These are phyloP conservation scores for Penaeus monodon DNA, from an alignment of 2,888 invertebrate genomes.

Conservation along the genomic window DNA sequence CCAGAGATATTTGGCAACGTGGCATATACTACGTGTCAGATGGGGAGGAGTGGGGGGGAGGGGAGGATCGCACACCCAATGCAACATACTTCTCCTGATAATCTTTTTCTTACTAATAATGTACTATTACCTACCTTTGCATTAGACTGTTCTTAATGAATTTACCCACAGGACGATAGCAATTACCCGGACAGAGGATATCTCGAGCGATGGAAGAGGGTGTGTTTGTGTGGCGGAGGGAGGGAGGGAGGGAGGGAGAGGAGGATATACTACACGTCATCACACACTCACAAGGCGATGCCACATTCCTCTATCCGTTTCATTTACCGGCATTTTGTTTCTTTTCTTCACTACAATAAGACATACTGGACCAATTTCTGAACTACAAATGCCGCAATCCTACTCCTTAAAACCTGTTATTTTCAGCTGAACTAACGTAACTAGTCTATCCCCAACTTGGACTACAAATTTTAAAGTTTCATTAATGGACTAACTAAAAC, in stretches of 20 bases:
- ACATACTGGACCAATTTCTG: too few relatives aligned
- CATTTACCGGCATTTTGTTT: too few relatives aligned
- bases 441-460: too few relatives aligned
- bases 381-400: too few relatives aligned
- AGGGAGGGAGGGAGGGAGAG: background rate
- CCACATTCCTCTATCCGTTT: background rate
- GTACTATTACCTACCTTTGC: background rate
- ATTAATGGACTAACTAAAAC: too few relatives aligned
- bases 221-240: background rate
- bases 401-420: too few relatives aligned
- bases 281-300: background rate
- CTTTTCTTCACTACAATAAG: too few relatives aligned
- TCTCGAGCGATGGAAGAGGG: background rate
- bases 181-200: background rate
- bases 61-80: background rate
- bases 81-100: background rate
- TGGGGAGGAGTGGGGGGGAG: background rate
- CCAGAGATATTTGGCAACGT: too few relatives aligned
- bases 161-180: background rate
- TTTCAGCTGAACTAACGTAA: too few relatives aligned
- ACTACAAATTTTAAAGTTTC: too few relatives aligned
- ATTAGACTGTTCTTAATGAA: background rate
- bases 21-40: constrained; percentile 14
- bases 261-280: constrained; percentile 17
- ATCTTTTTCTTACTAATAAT: background rate